phyloP scores from a whole-genome alignment of 2,113 vertebrate genomes.

The Electrona antarctica region DNA sequence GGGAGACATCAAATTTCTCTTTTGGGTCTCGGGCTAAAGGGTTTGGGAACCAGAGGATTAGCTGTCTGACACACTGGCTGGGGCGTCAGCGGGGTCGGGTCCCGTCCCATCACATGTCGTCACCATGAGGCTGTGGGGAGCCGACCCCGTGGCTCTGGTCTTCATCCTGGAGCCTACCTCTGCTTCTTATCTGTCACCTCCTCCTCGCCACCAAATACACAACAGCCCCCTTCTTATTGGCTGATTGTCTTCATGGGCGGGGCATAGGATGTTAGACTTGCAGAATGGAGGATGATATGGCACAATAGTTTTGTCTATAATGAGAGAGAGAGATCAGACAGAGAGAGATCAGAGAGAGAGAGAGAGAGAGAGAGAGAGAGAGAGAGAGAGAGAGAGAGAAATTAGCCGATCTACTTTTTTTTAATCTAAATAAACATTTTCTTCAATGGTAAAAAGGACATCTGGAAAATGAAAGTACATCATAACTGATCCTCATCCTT shows the following conservation, averaged over 20 bases:
- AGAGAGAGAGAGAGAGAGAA: background rate
- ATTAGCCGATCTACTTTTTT: no score
- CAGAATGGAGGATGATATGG: slow-evolving; percentile 2
- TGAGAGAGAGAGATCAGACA: background rate
- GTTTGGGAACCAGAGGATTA: slow-evolving; percentile 71
- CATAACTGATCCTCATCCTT: background rate
- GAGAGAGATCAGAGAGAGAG: background rate
- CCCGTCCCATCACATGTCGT: slow-evolving; percentile 70
- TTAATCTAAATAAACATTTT: background rate
- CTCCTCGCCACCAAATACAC: slow-evolving; percentile 25
- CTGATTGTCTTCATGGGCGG: slow-evolving; percentile 29
- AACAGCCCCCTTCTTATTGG: slow-evolving; percentile 17
- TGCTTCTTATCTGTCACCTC: slow-evolving; percentile 44
- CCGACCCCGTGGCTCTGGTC: slow-evolving; percentile 59
- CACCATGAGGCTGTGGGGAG: slow-evolving; percentile 59
- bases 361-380: background rate
- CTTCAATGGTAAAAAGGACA: background rate
- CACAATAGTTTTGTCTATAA: background rate
- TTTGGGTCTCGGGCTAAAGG: no score
- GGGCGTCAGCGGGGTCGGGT: slow-evolving; percentile 61
- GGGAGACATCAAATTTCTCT: no score
- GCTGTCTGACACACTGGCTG: slow-evolving; percentile 67
- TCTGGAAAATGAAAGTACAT: background rate
- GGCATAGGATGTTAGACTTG: slow-evolving; percentile 27
- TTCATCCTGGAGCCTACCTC: slow-evolving; percentile 38